These are phyloP conservation scores for Eumerus sabulonum DNA, from an alignment of 2,888 invertebrate genomes.

Conservation along the genomic window DNA sequence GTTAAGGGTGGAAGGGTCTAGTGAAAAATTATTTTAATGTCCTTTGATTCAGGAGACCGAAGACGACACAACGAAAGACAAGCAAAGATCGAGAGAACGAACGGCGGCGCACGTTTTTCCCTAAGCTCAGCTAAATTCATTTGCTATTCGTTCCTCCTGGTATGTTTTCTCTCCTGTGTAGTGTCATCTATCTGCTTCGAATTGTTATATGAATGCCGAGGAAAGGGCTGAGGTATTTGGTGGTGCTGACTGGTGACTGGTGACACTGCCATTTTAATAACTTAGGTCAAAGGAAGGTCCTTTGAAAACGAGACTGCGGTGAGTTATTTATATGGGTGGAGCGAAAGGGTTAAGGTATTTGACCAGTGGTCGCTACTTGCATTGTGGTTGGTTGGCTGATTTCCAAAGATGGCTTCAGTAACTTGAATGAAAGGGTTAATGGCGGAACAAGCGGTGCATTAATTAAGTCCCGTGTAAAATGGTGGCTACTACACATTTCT, in stretches of 20 bases:
- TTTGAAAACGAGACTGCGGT: neutral
- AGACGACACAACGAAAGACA: constrained; percentile 17
- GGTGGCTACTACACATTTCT: too few species aligned
- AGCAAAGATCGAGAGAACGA: constrained; percentile 21
- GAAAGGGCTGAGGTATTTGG: constrained; percentile 22
- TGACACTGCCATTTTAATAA: constrained; percentile 26
- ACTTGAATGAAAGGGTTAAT: constrained; percentile 19
- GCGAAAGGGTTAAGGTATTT: constrained; percentile 39
- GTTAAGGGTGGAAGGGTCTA: constrained; percentile 56
- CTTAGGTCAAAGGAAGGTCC: constrained; percentile 31
- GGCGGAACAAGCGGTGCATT: too few species aligned
- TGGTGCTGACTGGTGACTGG: constrained; percentile 13
- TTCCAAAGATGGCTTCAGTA: constrained; percentile 10
- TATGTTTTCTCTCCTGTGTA: constrained; percentile 30
- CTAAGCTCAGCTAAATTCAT: constrained; percentile 61
- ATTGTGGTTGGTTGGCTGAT: constrained; percentile 31
- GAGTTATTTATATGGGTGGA: constrained; percentile 7
- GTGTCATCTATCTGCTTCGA: constrained; percentile 48
- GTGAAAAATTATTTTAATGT: constrained; percentile 66
- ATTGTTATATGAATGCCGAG: constrained; percentile 1
- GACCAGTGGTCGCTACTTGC: constrained; percentile 1
- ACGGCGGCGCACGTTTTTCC: constrained; percentile 53
- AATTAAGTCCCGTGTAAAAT: too few species aligned
- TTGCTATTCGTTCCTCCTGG: constrained; percentile 30
- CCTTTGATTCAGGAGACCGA: constrained; percentile 53